Base-by-base conservation (phyloP, 2,797 vertebrate species). In the Tenualosa ilisha region DNA sequence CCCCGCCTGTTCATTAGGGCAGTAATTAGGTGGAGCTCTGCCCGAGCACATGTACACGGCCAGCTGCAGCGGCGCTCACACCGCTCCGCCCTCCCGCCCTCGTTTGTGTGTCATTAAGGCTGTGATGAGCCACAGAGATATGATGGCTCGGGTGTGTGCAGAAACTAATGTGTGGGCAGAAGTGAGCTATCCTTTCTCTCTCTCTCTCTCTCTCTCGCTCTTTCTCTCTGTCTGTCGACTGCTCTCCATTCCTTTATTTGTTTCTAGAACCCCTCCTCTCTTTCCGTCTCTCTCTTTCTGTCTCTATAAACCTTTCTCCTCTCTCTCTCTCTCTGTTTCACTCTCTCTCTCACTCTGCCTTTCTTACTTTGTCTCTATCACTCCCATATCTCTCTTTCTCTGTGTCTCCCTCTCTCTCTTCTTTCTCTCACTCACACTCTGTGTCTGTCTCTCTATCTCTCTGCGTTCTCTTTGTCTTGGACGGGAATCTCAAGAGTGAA, bases 21-120 rank as follows among this genome's bases (percentile, higher is more conserved):
- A 84, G 86, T 90, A 89, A 91, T 90, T 89, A 89, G 89, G 81
- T 81, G 84, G 81, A 63, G 81, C 56, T 84, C 86, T 85, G 88
- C 72, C 82, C 82, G 84, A 83, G 84, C 88, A 86, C 86, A 83
- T 86, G 81, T n/a, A 50, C 20, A 7, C 20, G 81, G 86, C 63
- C 54, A 79, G 84, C 84, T 84, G 82, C 86, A 88, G 90, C 86
- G 86, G 56, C 81, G 84, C 86, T 83, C 81, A 87, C 56, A 63
- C 17, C 20, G 53, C 75, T 50, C 50, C n/a, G n/a, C 63, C 49
- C 84, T 11, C 75, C 31, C 22, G 6, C 85, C 81, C 72, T 83
- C 82, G 59, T 86, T 88, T 88, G 87, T 87, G 84, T 84, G 86
- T 85, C 84, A 75, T 87, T 87, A 85, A 82, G 53, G 49, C 68